These are phyloP conservation scores for Drosophila multiciliata DNA, from an alignment of 2,888 invertebrate genomes.

Conservation along the genomic window DNA sequence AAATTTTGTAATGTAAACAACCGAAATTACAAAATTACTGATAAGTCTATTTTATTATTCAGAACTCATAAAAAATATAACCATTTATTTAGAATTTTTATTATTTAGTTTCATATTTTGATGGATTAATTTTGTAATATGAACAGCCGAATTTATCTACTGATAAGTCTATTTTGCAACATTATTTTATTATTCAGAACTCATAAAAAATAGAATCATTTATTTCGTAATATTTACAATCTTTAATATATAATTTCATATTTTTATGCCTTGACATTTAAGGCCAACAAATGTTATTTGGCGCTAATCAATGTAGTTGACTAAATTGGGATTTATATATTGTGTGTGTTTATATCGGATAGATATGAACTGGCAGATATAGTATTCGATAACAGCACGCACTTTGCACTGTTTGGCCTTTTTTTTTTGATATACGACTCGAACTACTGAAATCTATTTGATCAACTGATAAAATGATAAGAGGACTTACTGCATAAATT, in stretches of 20 bases:
- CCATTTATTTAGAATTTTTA: slow-evolving; percentile 2
- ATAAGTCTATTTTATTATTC: neutral
- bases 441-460: slow-evolving; percentile 24
- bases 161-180: slow-evolving; percentile 3
- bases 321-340: slow-evolving; percentile 47
- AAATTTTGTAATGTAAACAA: neutral
- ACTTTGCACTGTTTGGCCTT: slow-evolving; percentile 5
- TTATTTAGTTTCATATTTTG: slow-evolving; percentile 10
- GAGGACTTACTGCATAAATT: slow-evolving; percentile 13
- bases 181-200: neutral
- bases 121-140: neutral
- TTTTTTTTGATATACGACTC: slow-evolving; percentile 19
- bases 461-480: slow-evolving; percentile 25
- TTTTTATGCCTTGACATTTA: neutral
- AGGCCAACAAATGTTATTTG: slow-evolving; percentile 28
- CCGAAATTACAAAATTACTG: neutral
- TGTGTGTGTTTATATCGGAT: neutral
- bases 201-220: neutral
- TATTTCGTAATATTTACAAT: slow-evolving; percentile 1
- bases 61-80: slow-evolving; percentile 9
- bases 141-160: no score
- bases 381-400: slow-evolving; percentile 1
- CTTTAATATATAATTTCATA: slow-evolving; percentile 14
- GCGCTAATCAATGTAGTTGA: slow-evolving; percentile 44
- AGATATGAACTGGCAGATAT: slow-evolving; percentile 23